Percentiles rank a stretch among this genome's conserved stretches.
These are phyloP conservation scores for Paratrypauchen microcephalus DNA, from an alignment of 2,797 vertebrate genomes.

Conservation along the genomic window DNA sequence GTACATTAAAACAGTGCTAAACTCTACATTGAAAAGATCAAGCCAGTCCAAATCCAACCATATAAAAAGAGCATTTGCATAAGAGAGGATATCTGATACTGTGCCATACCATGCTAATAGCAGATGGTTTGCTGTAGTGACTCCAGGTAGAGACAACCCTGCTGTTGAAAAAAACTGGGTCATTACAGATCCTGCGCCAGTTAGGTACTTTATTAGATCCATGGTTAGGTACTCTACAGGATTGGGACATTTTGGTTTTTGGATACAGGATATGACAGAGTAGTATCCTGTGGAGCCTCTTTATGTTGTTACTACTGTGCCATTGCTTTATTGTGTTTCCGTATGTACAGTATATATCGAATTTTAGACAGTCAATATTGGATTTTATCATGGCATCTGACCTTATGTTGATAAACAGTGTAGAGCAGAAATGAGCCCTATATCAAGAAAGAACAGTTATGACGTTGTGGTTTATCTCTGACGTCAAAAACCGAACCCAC, in stretches of 20 bases:
- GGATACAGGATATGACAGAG: conserved; percentile 55
- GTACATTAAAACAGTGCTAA: too few species aligned
- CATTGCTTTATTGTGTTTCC: not conserved
- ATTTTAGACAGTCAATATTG: not conserved
- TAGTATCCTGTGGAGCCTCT: conserved; percentile 1
- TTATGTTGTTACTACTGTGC: not conserved
- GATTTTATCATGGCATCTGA: not conserved
- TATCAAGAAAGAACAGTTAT: not conserved
- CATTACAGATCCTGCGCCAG: too few species aligned
- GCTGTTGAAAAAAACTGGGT: too few species aligned
- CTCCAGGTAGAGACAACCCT: too few species aligned
- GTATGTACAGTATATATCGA: not conserved
- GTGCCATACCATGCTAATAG: too few species aligned
- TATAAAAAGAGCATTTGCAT: too few species aligned
- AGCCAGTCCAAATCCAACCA: too few species aligned
- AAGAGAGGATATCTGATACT: too few species aligned
- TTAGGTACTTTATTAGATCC: too few species aligned
- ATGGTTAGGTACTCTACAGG: conserved; percentile 9
- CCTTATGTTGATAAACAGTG: not conserved
- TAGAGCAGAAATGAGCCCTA: conserved; percentile 5
- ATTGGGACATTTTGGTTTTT: conserved; percentile 45
- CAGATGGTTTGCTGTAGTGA: too few species aligned
- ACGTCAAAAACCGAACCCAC: conserved; percentile 22
- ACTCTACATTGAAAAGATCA: too few species aligned
- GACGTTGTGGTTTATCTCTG: conserved; percentile 15